Evolutionary conservation across 2,888 invertebrate species (phyloP).

Genomic region (Argynnis bischoffii): DNA sequence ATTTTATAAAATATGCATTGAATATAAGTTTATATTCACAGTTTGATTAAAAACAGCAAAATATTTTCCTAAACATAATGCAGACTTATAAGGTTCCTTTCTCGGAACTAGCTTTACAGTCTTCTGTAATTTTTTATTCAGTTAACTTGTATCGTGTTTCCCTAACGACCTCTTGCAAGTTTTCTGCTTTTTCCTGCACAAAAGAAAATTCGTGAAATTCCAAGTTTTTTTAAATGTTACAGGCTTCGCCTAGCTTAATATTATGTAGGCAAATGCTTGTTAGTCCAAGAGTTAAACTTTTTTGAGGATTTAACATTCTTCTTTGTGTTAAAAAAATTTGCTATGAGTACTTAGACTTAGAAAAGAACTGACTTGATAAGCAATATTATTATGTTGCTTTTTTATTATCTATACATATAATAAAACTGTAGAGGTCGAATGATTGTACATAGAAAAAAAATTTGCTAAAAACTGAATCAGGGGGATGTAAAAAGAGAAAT

Average conservation of each 20-base stretch:
- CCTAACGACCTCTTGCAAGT: conserved; percentile 36
- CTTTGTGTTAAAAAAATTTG: too few species aligned
- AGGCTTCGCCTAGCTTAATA: conserved; percentile 6
- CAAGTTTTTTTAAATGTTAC: conserved; percentile 21
- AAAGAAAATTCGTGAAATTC: conserved; percentile 27
- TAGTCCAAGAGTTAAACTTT: conserved; percentile 14
- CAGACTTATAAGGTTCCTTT: conserved; percentile 28
- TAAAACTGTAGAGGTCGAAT: too few species aligned
- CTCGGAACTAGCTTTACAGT: conserved; percentile 30
- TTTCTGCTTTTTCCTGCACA: conserved; percentile 30
- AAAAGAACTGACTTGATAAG: too few species aligned
- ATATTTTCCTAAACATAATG: conserved; percentile 19
- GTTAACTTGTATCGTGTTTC: conserved; percentile 36
- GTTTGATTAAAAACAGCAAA: neutral
- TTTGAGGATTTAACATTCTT: neutral
- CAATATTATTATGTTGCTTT: too few species aligned
- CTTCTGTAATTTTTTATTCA: conserved; percentile 36
- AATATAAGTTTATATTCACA: too few species aligned
- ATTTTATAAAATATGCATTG: too few species aligned
- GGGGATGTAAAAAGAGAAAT: too few species aligned
- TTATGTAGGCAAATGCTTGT: conserved; percentile 22
- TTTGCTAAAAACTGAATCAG: too few species aligned
- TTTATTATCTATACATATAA: too few species aligned
- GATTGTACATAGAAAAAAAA: too few species aligned
- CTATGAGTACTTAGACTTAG: too few species aligned